A percentile compares a stretch with the other conserved stretches of the same genome.
Evolutionary conservation across 1,140 invertebrate species (phyloP).

Genomic region (Drosophila dunni): DNA sequence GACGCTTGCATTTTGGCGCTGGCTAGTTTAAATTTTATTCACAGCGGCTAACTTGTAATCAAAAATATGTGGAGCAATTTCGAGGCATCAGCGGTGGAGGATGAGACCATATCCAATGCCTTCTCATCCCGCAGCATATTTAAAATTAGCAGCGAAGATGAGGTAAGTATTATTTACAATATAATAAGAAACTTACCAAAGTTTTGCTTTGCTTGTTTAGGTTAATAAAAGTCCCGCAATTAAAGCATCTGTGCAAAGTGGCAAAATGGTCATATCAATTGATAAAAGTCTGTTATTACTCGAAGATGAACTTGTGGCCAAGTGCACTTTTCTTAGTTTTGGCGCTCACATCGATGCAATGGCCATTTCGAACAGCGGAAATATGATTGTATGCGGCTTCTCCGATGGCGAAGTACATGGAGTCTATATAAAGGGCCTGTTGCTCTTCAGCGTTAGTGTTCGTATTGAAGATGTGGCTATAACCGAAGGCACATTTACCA

Average conservation of each 20-base stretch:
- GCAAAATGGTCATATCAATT: conserved; percentile 76
- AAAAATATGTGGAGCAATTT: conserved; percentile 79
- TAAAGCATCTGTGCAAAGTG: conserved; percentile 67
- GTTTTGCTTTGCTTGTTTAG: conserved; percentile 26
- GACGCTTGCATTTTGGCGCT: conserved; percentile 72
- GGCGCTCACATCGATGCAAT: conserved; percentile 70
- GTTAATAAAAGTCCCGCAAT: conserved; percentile 64
- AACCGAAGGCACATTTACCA: conserved; percentile 54
- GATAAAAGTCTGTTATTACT: conserved; percentile 76
- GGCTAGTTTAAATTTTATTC: conserved; percentile 50
- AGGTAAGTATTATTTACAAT: conserved; percentile 36
- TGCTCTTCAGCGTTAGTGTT: conserved; percentile 71
- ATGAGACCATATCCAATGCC: conserved; percentile 79
- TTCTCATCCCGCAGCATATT: conserved; percentile 80
- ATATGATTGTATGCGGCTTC: conserved; percentile 76
- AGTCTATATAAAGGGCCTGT: conserved; percentile 70
- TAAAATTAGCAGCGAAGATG: conserved; percentile 72
- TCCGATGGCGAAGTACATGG: conserved; percentile 81
- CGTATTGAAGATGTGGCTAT: conserved; percentile 69
- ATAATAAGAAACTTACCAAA: neutral
- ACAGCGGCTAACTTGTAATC: neutral
- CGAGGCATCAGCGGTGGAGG: conserved; percentile 69
- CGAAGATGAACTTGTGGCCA: conserved; percentile 76
- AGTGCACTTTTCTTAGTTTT: conserved; percentile 73
- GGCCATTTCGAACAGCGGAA: conserved; percentile 67